Evolutionary conservation across 64 coral and sea anemone species (phyloP).

Genomic region (Dendronephthya gigantea): DNA sequence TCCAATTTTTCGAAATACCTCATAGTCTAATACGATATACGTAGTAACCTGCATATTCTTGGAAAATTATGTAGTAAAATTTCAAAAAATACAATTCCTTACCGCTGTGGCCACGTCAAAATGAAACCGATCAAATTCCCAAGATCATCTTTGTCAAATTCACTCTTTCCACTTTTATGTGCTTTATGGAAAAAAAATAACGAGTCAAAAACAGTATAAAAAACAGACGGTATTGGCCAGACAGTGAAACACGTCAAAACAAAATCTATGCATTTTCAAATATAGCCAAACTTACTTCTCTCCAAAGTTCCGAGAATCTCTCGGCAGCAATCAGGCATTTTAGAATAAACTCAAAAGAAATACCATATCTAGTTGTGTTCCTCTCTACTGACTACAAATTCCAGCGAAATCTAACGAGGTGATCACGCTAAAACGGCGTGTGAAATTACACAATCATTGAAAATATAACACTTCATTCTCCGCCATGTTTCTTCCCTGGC

Average conservation of each 20-base stretch:
- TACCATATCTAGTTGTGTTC: not conserved
- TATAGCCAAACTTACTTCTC: not conserved
- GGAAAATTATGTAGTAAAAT: not conserved
- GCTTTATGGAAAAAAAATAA: not conserved
- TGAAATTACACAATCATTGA: not conserved
- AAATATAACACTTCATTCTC: not conserved
- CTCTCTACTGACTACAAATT: not conserved
- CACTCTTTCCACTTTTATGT: not conserved
- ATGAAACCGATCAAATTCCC: constrained; percentile 64
- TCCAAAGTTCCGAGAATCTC: not conserved
- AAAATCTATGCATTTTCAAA: not conserved
- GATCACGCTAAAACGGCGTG: not conserved
- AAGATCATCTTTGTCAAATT: constrained; percentile 80
- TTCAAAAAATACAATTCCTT: not conserved
- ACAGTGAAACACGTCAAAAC: not conserved
- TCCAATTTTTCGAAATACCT: no score
- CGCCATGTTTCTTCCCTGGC: not conserved
- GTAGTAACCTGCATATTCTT: no score
- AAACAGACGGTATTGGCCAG: not conserved
- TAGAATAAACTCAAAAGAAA: not conserved
- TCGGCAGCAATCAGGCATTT: not conserved
- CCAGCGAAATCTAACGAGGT: not conserved
- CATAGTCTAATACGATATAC: no score
- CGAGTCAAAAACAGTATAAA: not conserved
- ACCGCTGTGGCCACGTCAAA: constrained; percentile 88